Conservation (phyloP, 23 tunicate species). For the Ciona savignyi region DNA sequence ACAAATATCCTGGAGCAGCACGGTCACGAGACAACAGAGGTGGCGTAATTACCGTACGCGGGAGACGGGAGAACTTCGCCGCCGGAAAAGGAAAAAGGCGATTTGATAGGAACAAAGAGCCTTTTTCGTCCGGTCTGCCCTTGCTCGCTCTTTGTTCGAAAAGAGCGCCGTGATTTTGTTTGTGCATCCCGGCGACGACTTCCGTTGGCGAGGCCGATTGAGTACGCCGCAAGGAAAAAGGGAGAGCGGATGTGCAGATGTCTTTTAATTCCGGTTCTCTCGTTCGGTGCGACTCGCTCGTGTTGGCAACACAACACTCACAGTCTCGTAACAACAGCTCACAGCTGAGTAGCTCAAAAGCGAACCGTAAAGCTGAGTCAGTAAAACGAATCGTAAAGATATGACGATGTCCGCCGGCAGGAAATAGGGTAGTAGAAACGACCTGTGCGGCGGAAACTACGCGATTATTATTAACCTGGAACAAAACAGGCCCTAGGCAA, state of each 20-base stretch:
- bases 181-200: constrained; percentile 10
- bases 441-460: background rate
- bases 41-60: constrained; percentile 1
- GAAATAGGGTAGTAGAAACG: background rate
- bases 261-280: constrained; percentile 1
- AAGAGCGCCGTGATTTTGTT: constrained; percentile 8
- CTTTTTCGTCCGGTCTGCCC: constrained; percentile 5
- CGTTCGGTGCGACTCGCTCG: background rate
- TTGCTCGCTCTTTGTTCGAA: constrained; percentile 16
- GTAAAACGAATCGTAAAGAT: background rate
- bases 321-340: background rate
- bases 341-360: background rate
- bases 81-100: constrained; percentile 27
- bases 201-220: background rate
- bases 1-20: background rate
- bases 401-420: background rate
- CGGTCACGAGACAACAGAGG: background rate
- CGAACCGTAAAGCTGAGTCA: background rate
- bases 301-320: background rate
- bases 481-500: background rate
- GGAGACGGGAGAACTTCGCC: constrained; percentile 14
- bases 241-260: background rate
- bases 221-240: background rate
- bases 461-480: background rate
- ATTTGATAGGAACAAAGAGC: constrained; percentile 8